Evolutionary conservation across 2,888 invertebrate species (phyloP), one percentile per base, ranked within the genome.

Genomic region (Orthonychiurus folsomi): DNA sequence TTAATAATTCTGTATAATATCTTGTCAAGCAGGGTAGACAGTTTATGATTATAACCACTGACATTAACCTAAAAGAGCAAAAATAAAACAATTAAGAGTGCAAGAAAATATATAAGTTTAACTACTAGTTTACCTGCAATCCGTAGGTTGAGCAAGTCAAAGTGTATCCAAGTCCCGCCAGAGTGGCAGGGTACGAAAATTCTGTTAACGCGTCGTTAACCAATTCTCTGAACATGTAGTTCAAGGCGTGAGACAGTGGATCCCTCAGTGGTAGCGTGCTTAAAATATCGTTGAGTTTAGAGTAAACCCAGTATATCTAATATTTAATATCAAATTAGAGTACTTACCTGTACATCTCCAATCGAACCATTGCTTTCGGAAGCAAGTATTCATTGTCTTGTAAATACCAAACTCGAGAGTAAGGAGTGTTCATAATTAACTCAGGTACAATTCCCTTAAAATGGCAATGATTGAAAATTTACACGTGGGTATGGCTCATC

Each of bases 11-110:
- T 86, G 28, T 93, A 89, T 67, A 96, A 80, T 0, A 97, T 85
- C 80, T 91, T 93, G 68, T 88, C 84, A 56, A 96, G 78, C 2
- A 97, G 79, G 3, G 88, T 84, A 65, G 85, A 84, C 72, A 89
- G 88, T 74, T 97, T 97, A 77, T 93, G 88, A 75, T 88, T 93
- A 77, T 93, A 97, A 0, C 97, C 97, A 61, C 85, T 84, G 62
- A 94, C 83, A 12, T 83, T 82, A 55, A 95, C 79, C 93, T 91
- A 77, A 50, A 79, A 69, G 74, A 28, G 56, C 66, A 56, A 62
- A 64, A 62, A 28, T 59, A 55, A 56, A 28, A 54, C n/a, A n/a
- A 55, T 24, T 55, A 21, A 60, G 5, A 28, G 37, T 55, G 47
- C 24, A 21, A 3, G 24, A 20, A n/a, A 3, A n/a, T 5, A 48